phyloP scores from a whole-genome alignment of 2,113 vertebrate species.

The Mionectes macconnelli region DNA sequence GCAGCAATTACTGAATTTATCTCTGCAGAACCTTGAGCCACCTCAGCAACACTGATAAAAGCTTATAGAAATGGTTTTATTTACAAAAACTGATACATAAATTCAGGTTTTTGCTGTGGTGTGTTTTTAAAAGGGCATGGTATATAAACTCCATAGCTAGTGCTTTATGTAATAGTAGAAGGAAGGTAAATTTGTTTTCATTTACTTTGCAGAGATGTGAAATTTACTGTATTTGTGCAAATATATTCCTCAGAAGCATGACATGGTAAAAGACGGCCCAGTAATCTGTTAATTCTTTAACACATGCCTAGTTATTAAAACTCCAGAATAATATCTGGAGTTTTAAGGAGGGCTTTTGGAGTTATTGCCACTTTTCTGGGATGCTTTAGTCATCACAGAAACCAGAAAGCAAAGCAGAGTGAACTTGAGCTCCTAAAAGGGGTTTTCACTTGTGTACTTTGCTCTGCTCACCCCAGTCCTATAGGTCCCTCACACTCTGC shows the following conservation, averaged over 20 bases:
- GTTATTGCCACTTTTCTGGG: not conserved
- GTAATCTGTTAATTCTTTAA: not conserved
- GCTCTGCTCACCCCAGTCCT: not conserved
- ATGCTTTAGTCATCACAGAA: not conserved
- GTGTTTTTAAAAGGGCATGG: not conserved
- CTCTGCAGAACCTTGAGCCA: not conserved
- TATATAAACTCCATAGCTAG: not conserved
- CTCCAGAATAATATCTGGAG: not conserved
- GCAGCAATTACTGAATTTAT: constrained; percentile 28
- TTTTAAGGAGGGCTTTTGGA: not conserved
- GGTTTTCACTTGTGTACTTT: not conserved
- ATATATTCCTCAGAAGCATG: not conserved
- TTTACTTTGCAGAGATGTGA: not conserved
- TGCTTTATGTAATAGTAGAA: not conserved
- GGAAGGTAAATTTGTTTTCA: not conserved
- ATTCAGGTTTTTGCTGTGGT: not conserved
- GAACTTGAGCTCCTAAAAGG: not conserved
- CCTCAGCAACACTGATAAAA: not conserved
- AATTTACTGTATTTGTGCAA: not conserved
- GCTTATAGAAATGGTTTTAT: not conserved
- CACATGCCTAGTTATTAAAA: not conserved
- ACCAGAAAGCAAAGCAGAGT: not conserved
- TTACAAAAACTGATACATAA: not conserved
- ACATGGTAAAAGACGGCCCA: not conserved
- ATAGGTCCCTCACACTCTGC: not conserved